Conservation (phyloP, 2,113 vertebrate species). For the Lipophrys pholis region DNA sequence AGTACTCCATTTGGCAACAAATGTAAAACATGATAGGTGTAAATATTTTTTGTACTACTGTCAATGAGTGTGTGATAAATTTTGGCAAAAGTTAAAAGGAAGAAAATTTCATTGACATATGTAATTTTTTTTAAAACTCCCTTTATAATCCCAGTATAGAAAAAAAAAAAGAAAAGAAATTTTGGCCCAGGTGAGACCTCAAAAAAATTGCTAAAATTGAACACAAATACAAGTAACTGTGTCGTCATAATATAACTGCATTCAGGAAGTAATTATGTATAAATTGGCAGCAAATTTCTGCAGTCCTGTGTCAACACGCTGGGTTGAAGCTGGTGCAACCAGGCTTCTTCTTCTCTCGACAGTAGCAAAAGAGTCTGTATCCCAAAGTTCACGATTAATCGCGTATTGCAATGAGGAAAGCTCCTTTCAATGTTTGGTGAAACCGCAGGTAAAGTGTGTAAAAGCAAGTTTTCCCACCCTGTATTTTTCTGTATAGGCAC, state of each 20-base stretch:
- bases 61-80: constrained; percentile 26
- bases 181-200: constrained; percentile 47
- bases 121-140: constrained; percentile 53
- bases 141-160: constrained; percentile 60
- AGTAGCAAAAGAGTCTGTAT: constrained; percentile 81
- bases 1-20: constrained; percentile 55
- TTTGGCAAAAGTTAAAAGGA: constrained; percentile 54
- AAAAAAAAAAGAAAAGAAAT: constrained; percentile 51
- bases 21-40: constrained; percentile 39
- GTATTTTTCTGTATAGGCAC: constrained; percentile 84
- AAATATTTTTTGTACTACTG: constrained; percentile 39
- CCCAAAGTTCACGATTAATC: constrained; percentile 75
- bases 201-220: constrained; percentile 50
- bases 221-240: constrained; percentile 66
- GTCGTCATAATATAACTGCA: constrained; percentile 72
- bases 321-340: constrained; percentile 83
- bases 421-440: constrained; percentile 81
- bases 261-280: constrained; percentile 80
- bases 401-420: constrained; percentile 86
- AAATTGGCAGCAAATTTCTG: constrained; percentile 83
- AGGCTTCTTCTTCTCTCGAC: constrained; percentile 71
- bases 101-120: constrained; percentile 53
- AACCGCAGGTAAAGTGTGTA: constrained; percentile 71
- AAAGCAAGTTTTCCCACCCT: constrained; percentile 77
- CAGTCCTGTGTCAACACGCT: constrained; percentile 76